These are phyloP conservation scores for Paguma larvata DNA, from an alignment of 2,797 vertebrate species.

Conservation along the genomic window DNA sequence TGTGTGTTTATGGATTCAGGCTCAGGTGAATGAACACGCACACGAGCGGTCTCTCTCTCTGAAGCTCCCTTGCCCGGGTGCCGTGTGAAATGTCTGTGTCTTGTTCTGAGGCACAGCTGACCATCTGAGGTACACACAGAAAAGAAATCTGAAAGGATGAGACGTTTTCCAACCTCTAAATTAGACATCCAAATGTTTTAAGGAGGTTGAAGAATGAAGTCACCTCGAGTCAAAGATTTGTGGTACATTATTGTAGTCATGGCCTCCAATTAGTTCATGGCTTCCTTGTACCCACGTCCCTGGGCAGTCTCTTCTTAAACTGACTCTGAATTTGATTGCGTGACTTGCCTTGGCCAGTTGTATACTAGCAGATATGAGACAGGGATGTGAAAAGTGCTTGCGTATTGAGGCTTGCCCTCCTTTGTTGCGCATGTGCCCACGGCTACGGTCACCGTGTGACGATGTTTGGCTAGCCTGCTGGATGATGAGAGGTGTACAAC, in stretches of 20 bases:
- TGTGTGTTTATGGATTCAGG: background rate
- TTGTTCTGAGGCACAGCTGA: background rate
- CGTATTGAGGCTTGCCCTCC: background rate
- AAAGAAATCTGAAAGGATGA: background rate
- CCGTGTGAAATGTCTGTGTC: background rate
- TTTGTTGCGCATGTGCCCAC: background rate
- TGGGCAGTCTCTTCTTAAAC: background rate
- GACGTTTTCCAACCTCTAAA: background rate
- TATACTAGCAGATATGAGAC: background rate
- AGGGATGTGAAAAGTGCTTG: background rate
- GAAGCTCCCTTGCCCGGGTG: background rate
- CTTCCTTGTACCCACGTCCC: background rate
- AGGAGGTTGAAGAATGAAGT: slow-evolving; percentile 18
- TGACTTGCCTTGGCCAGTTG: background rate
- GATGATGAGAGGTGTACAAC: background rate
- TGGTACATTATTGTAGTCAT: background rate
- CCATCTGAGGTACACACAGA: background rate
- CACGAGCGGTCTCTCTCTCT: background rate
- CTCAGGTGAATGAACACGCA: background rate
- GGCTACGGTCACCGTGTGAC: background rate
- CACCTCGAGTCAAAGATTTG: background rate
- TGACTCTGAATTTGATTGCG: background rate
- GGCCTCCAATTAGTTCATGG: background rate
- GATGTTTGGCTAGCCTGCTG: background rate
- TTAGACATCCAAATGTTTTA: slow-evolving; percentile 34